Percentiles rank a stretch among this genome's conserved stretches.
Evolutionary conservation across 2,888 invertebrate species (phyloP).

Genomic region (Drosophila aldrichi): DNA sequence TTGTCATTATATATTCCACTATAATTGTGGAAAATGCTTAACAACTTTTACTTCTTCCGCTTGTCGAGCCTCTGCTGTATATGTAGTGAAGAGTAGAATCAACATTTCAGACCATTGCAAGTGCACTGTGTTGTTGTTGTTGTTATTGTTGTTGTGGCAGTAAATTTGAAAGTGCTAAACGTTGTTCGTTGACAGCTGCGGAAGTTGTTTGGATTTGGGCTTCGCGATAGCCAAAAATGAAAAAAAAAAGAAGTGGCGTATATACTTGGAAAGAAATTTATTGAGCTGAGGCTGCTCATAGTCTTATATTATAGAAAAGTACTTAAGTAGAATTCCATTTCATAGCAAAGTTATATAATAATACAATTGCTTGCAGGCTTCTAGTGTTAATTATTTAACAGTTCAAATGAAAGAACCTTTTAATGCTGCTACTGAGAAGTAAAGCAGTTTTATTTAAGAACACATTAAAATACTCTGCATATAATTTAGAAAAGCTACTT

Average conservation of each 20-base stretch:
- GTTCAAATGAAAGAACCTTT: too few relatives aligned
- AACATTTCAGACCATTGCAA: conserved; percentile 23
- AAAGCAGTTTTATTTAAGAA: neutral
- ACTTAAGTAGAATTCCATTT: neutral
- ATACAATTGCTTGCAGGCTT: too few relatives aligned
- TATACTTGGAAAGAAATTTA: neutral
- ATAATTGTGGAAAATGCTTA: conserved; percentile 52
- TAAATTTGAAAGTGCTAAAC: conserved; percentile 48
- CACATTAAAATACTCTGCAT: neutral
- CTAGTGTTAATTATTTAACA: too few relatives aligned
- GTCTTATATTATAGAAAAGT: neutral
- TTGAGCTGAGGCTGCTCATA: neutral
- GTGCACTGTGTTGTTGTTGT: conserved; percentile 16
- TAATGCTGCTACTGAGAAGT: too few relatives aligned
- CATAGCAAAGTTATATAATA: too few relatives aligned
- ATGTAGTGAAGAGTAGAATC: conserved; percentile 26
- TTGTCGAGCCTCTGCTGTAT: conserved; percentile 21
- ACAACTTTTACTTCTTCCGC: conserved; percentile 74
- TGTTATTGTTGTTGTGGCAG: conserved; percentile 13
- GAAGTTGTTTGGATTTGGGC: conserved; percentile 60
- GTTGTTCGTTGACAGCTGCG: conserved; percentile 52
- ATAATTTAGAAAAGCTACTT: neutral
- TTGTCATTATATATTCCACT: conserved; percentile 42
- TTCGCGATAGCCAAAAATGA: conserved; percentile 35
- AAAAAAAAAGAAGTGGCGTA: conserved; percentile 5